phyloP scores from a whole-genome alignment of 2,113 vertebrate species.

The Eleginops maclovinus region DNA sequence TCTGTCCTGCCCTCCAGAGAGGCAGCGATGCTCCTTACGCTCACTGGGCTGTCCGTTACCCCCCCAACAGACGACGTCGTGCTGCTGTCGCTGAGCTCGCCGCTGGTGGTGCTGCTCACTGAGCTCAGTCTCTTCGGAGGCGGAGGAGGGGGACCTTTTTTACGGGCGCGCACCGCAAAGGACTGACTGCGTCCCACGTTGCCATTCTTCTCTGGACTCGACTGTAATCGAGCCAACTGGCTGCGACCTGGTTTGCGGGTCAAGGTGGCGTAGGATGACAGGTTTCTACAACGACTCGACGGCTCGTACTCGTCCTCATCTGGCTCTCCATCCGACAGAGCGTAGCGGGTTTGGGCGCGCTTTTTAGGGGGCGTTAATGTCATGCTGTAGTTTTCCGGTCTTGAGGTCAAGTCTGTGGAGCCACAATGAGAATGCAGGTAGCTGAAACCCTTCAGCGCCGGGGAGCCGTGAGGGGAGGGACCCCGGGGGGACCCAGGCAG shows the following conservation, averaged over 20 bases:
- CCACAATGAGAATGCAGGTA: constrained; percentile 77
- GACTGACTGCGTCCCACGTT: constrained; percentile 93
- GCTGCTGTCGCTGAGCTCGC: constrained; percentile 74
- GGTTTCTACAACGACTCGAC: constrained; percentile 58
- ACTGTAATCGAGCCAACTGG: constrained; percentile 60
- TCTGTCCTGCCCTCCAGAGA: constrained; percentile 67
- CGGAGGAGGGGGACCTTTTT: constrained; percentile 92
- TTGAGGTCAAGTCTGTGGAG: constrained; percentile 52
- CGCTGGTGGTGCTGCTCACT: constrained; percentile 87
- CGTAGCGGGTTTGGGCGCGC: constrained; percentile 88
- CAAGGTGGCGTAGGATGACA: constrained; percentile 91
- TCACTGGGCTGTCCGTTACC: constrained; percentile 27
- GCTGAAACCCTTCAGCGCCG: constrained; percentile 74
- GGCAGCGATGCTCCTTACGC: constrained; percentile 74
- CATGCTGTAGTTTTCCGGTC: neutral
- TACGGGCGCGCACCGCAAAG: constrained; percentile 90
- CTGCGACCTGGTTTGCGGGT: constrained; percentile 88
- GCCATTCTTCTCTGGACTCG: constrained; percentile 64
- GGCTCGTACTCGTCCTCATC: constrained; percentile 86
- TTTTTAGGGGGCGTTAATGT: constrained; percentile 81
- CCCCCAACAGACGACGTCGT: neutral
- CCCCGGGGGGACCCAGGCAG: constrained; percentile 36
- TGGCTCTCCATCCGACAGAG: constrained; percentile 88
- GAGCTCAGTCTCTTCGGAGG: constrained; percentile 96
- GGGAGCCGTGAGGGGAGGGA: constrained; percentile 69